Evolutionary conservation across 2,888 invertebrate genomes (phyloP).

Genomic region (Oscheius sp.): DNA sequence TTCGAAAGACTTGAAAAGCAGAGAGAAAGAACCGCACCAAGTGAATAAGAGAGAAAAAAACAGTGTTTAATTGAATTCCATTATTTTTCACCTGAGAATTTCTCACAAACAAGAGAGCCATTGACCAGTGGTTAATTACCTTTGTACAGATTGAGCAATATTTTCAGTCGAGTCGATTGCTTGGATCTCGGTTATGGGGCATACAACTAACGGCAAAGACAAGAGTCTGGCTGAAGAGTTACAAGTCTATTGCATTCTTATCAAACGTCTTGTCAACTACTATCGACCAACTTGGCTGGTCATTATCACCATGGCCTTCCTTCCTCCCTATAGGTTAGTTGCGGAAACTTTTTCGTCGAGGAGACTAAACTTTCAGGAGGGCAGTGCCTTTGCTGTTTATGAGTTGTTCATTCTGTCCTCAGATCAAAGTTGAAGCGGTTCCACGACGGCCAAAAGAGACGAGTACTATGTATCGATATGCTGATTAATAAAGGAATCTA

Average conservation of each 20-base stretch:
- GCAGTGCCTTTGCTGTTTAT: constrained; percentile 48
- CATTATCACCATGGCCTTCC: constrained; percentile 42
- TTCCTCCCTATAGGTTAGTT: constrained; percentile 49
- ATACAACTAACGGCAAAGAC: no score
- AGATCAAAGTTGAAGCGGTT: constrained; percentile 48
- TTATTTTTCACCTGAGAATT: no score
- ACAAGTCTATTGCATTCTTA: constrained; percentile 28
- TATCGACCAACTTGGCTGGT: constrained; percentile 49
- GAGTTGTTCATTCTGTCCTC: constrained; percentile 40
- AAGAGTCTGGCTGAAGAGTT: neutral
- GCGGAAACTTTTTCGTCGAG: neutral
- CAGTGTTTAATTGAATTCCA: no score
- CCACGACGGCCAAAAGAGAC: constrained; percentile 44
- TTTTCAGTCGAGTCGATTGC: constrained; percentile 21
- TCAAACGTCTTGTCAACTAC: constrained; percentile 42
- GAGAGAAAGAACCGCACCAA: no score
- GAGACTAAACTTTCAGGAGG: constrained; percentile 27
- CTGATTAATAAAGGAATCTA: constrained; percentile 31
- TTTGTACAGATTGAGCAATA: no score
- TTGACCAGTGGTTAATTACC: neutral
- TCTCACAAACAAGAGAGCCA: constrained; percentile 1
- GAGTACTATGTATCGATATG: constrained; percentile 51
- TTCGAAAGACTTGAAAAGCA: neutral
- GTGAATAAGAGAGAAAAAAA: no score
- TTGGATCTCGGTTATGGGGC: constrained; percentile 22